These are phyloP conservation scores for Scyliorhinus canicula DNA, from an alignment of 2,797 vertebrate genomes.

Conservation along the genomic window DNA sequence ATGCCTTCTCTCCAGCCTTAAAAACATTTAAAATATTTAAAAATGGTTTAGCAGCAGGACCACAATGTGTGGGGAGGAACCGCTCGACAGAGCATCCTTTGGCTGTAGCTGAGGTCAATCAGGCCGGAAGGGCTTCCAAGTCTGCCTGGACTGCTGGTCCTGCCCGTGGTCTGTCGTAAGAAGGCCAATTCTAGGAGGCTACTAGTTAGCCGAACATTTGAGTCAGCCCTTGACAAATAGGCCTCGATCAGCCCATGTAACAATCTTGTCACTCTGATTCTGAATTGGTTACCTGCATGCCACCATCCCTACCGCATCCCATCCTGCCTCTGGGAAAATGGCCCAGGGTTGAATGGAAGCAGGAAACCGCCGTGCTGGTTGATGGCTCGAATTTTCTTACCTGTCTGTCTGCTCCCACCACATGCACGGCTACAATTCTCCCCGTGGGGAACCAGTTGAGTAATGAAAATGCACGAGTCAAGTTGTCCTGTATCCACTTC, in stretches of 20 bases:
- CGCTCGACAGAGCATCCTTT: neutral
- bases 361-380: neutral
- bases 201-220: no score
- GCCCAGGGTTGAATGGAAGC: neutral
- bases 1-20: neutral
- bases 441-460: neutral
- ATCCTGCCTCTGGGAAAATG: neutral
- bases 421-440: neutral
- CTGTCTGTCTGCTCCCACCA: neutral
- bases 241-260: no score
- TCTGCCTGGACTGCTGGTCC: neutral
- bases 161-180: no score
- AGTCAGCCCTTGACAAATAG: no score
- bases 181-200: no score
- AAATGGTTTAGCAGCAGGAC: neutral
- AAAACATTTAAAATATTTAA: no score
- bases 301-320: neutral
- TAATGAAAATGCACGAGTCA: neutral
- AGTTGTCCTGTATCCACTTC: neutral
- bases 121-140: neutral
- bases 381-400: neutral
- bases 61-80: no score
- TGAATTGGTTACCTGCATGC: neutral
- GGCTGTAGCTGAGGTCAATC: neutral
- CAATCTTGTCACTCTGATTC: no score